Base-by-base conservation (phyloP, 37 sponge, comb jelly and placozoan species). In the Bolinopsis microptera region DNA sequence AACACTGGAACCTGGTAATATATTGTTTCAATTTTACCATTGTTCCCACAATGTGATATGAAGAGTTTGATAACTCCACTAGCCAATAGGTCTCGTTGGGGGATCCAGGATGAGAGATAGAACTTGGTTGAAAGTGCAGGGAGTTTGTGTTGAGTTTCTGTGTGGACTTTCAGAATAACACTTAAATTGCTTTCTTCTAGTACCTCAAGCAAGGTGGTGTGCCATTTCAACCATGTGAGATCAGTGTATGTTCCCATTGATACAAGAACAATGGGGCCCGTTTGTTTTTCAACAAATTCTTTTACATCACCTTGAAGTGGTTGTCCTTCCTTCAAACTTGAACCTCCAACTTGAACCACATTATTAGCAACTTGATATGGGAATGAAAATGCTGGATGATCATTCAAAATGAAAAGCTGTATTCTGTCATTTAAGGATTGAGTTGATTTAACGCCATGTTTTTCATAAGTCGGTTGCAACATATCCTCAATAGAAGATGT, bases 41-140 rank as follows among this genome's bases (percentile, higher is more conserved):
- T 86, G 35, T 86, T 86, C n/a, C 90, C 90, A 86, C 90, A 86
- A 23, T 86, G 90, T n/a, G 90, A 86, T 86, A 86, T 41, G 30
- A 86, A 86, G 18, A 86, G 90, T 13, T 39, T 34, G 27, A 86
- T 86, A 0, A 2, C 3, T n/a, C 90, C 90, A 40, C 90, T 86
- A 38, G 61, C 32, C 90, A 86, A 38, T 3, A 86, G 90, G 26
- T 86, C 90, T 16, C 61, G 37, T 40, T 86, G 90, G 0, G 90
- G 90, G 1, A 41, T 22, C 90, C 90, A 86, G 40, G 41, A 30
- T 22, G 90, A 28, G 27, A 2, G 3, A 38, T 39, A 86, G 30
- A 86, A 39, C 90, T 41, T 86, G 27, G 37, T 48, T 1, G 90
- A 77, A 77, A 77, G 9, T 8, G 18, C 3, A 16, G 80, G 80